A percentile compares a stretch with the other conserved stretches of the same genome.
phyloP scores from a whole-genome alignment of 1,140 invertebrate genomes.

The Magallana ariakensis region DNA sequence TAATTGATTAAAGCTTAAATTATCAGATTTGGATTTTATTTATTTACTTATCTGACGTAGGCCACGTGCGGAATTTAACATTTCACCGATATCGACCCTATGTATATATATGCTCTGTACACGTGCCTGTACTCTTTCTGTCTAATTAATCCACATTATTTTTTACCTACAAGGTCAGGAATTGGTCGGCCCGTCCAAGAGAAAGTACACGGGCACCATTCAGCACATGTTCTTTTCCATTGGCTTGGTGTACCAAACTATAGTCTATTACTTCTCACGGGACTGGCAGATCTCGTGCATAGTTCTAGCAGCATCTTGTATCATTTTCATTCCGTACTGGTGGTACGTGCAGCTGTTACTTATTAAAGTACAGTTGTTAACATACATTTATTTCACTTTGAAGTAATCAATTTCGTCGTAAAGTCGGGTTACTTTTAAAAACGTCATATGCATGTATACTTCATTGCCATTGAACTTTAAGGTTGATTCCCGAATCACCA shows the following conservation, averaged over 20 bases:
- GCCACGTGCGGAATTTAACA: too few relatives aligned
- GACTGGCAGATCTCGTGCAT: slow-evolving; percentile 82
- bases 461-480: slow-evolving; percentile 9
- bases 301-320: neutral
- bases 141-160: neutral
- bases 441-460: neutral
- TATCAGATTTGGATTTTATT: too few relatives aligned
- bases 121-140: too few relatives aligned
- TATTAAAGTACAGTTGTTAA: neutral
- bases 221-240: slow-evolving; percentile 87
- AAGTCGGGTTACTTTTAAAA: neutral
- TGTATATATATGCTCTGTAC: too few relatives aligned
- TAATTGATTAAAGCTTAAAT: too few relatives aligned
- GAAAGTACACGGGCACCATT: slow-evolving; percentile 85
- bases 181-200: slow-evolving; percentile 79
- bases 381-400: too few relatives aligned
- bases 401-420: too few relatives aligned
- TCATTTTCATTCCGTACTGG: neutral
- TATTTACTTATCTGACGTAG: too few relatives aligned
- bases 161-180: slow-evolving; percentile 67
- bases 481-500: slow-evolving; percentile 60
- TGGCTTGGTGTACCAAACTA: slow-evolving; percentile 83
- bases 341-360: neutral
- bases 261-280: slow-evolving; percentile 84
- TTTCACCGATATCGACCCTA: too few relatives aligned